Percentiles rank a stretch among this genome's conserved stretches.
These are phyloP conservation scores for Coregonus ussuriensis DNA, from an alignment of 2,797 vertebrate genomes.

Conservation along the genomic window DNA sequence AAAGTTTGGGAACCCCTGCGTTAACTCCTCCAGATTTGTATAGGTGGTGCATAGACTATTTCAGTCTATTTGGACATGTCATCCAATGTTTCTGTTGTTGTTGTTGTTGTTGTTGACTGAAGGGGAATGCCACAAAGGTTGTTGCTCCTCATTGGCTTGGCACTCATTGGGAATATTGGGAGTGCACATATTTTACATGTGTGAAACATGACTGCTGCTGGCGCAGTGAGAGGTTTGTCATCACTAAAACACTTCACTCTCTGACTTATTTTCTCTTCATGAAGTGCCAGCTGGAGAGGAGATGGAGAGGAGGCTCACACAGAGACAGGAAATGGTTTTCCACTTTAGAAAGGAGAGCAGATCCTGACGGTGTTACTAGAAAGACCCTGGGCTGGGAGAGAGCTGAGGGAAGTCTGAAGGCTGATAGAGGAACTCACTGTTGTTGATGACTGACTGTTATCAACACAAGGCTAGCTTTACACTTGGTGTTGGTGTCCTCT, in stretches of 20 bases:
- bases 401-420: slow-evolving; percentile 47
- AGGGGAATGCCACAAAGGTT: neutral
- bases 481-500: neutral
- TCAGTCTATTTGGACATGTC: neutral
- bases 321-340: slow-evolving; percentile 70
- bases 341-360: slow-evolving; percentile 62
- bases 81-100: too few species aligned
- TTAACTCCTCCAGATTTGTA: too few species aligned
- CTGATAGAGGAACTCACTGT: slow-evolving; percentile 30
- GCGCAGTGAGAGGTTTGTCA: slow-evolving; percentile 44
- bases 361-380: slow-evolving; percentile 68
- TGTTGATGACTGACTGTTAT: slow-evolving; percentile 35
- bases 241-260: slow-evolving; percentile 64
- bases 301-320: slow-evolving; percentile 46
- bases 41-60: neutral
- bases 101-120: neutral
- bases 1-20: too few species aligned
- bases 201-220: neutral
- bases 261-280: slow-evolving; percentile 54
- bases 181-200: neutral
- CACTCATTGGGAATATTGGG: neutral
- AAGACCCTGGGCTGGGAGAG: slow-evolving; percentile 45
- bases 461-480: slow-evolving; percentile 34
- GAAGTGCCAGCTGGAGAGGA: slow-evolving; percentile 68
- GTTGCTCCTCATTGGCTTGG: neutral